phyloP scores from a whole-genome alignment of 92 coral and sea anemone genomes.

The Siderastrea siderea region DNA sequence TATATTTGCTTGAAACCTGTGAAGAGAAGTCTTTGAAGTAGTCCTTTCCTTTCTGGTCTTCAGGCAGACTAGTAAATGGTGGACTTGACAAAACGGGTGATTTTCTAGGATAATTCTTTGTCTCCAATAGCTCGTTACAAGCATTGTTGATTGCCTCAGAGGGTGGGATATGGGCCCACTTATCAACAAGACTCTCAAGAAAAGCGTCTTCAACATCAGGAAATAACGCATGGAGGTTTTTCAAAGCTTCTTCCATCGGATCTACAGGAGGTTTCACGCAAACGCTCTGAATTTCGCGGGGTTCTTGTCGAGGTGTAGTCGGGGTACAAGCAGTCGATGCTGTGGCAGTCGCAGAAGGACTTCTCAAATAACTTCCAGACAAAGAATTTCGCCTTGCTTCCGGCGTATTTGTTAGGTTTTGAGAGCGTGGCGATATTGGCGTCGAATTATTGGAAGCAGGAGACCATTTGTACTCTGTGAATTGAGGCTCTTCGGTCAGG shows the following conservation, averaged over 20 bases:
- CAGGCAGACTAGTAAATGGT: neutral
- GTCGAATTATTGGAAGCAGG: slow-evolving; percentile 3
- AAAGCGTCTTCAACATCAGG: slow-evolving; percentile 79
- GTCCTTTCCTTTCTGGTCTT: slow-evolving; percentile 44
- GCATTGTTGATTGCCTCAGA: slow-evolving; percentile 60
- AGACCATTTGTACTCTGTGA: neutral
- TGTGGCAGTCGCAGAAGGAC: neutral
- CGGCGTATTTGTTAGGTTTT: neutral
- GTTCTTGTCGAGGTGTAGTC: neutral
- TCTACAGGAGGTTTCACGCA: neutral
- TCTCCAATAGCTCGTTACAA: slow-evolving; percentile 78
- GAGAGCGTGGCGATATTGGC: slow-evolving; percentile 9
- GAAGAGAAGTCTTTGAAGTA: slow-evolving; percentile 78
- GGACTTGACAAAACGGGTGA: neutral
- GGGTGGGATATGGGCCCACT: slow-evolving; percentile 55
- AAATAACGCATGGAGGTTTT: slow-evolving; percentile 66
- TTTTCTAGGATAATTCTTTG: slow-evolving; percentile 69
- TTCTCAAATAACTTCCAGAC: neutral
- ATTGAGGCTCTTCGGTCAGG: slow-evolving; percentile 28
- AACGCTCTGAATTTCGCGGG: neutral
- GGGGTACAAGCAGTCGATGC: neutral
- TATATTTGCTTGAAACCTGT: slow-evolving; percentile 32
- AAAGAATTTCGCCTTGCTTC: neutral
- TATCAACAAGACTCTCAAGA: slow-evolving; percentile 58
- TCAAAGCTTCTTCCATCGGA: slow-evolving; percentile 38